phyloP scores from a whole-genome alignment of 2,888 invertebrate genomes.

The Agrochola circellaris region DNA sequence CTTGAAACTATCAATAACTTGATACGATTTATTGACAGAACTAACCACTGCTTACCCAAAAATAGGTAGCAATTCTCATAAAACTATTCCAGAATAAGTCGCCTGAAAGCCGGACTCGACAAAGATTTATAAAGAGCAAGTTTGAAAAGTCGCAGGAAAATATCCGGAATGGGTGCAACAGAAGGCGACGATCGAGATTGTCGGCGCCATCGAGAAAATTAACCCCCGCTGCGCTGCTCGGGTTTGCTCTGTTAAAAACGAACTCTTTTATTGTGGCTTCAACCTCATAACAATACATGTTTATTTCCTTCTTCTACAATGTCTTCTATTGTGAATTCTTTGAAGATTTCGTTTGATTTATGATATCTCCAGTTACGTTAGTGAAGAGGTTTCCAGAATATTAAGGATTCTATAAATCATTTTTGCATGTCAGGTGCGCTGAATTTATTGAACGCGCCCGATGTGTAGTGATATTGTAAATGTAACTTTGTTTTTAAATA shows the following conservation, averaged over 20 bases:
- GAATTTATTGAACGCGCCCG: slow-evolving; percentile 44
- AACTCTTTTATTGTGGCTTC: slow-evolving; percentile 35
- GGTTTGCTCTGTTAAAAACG: slow-evolving; percentile 36
- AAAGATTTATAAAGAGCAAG: slow-evolving; percentile 63
- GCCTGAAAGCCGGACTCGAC: slow-evolving; percentile 28
- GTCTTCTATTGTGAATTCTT: slow-evolving; percentile 24
- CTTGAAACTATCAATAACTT: not conserved
- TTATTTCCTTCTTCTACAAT: slow-evolving; percentile 34
- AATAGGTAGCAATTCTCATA: not conserved
- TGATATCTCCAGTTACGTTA: slow-evolving; percentile 18
- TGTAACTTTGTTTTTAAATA: slow-evolving; percentile 10
- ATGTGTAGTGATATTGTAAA: slow-evolving; percentile 14
- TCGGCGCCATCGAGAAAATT: slow-evolving; percentile 63
- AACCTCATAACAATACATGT: slow-evolving; percentile 49
- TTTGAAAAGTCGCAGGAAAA: slow-evolving; percentile 61
- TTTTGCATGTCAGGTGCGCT: slow-evolving; percentile 49
- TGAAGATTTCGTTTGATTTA: slow-evolving; percentile 54
- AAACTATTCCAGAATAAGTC: slow-evolving; percentile 48
- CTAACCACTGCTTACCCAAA: not conserved
- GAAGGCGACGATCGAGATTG: slow-evolving; percentile 55
- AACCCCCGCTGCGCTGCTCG: slow-evolving; percentile 53
- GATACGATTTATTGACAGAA: not conserved
- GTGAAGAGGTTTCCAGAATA: slow-evolving; percentile 34
- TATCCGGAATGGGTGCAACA: slow-evolving; percentile 59
- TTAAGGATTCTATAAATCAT: slow-evolving; percentile 51